phyloP scores from a whole-genome alignment of 2,888 invertebrate genomes.

The Cheilosia vulpina region DNA sequence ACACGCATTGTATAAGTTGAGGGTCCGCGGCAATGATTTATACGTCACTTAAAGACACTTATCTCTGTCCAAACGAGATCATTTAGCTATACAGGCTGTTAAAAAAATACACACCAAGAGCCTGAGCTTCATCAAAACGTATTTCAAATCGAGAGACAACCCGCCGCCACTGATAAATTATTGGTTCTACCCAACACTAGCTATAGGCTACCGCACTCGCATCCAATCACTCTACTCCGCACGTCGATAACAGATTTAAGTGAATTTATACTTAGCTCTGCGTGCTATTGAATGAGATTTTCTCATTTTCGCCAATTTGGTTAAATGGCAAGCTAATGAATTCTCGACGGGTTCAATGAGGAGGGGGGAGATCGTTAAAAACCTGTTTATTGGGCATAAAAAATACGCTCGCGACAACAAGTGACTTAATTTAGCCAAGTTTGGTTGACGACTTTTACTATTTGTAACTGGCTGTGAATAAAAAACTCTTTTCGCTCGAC shows the following conservation, averaged over 20 bases:
- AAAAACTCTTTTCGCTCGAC: background rate
- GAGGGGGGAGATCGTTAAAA: background rate
- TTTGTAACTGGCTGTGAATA: background rate
- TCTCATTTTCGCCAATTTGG: background rate
- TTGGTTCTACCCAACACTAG: no score
- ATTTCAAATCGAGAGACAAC: slow-evolving; percentile 41
- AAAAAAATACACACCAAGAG: background rate
- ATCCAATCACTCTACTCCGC: background rate
- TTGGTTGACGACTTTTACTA: background rate
- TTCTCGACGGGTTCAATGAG: background rate
- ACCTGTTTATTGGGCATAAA: background rate
- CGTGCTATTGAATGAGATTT: slow-evolving; percentile 20
- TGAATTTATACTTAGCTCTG: slow-evolving; percentile 9
- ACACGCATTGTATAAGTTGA: background rate
- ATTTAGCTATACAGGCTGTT: slow-evolving; percentile 6
- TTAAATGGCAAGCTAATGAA: slow-evolving; percentile 3
- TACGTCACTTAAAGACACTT: background rate
- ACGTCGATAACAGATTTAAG: slow-evolving; percentile 16
- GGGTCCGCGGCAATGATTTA: background rate
- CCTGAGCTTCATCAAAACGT: background rate
- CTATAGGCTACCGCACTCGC: no score
- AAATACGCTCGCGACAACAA: background rate
- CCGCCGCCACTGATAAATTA: background rate
- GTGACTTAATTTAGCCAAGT: background rate
- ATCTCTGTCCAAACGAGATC: slow-evolving; percentile 14